Conservation (phyloP, 2,888 invertebrate genomes). For the Dendrolimus pini region DNA sequence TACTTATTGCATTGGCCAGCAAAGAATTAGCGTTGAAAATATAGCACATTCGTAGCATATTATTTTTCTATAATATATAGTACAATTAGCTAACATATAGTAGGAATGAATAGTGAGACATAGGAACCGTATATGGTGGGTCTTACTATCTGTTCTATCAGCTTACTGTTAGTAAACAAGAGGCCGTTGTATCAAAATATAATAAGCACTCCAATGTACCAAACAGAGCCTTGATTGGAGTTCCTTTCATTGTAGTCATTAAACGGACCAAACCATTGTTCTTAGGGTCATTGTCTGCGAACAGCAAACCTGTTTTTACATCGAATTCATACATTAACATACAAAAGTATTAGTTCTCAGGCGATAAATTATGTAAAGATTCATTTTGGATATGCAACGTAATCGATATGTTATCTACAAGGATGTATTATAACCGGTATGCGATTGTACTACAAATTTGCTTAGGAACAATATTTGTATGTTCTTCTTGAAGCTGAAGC, state of each 20-base stretch:
- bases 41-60: too few species aligned
- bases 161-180: too few species aligned
- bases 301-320: slow-evolving; percentile 6
- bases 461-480: too few species aligned
- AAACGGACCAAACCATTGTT: slow-evolving; percentile 34
- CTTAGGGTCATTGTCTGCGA: slow-evolving; percentile 48
- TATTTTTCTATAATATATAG: too few species aligned
- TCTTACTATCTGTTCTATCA: too few species aligned
- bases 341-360: slow-evolving; percentile 7
- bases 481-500: too few species aligned
- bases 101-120: too few species aligned
- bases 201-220: neutral
- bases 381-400: neutral
- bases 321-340: slow-evolving; percentile 7
- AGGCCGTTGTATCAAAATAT: neutral
- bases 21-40: too few species aligned
- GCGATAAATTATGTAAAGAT: neutral
- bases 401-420: neutral
- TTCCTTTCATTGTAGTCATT: slow-evolving; percentile 50
- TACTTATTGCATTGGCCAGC: too few species aligned
- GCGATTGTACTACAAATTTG: neutral
- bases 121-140: too few species aligned
- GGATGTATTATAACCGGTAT: neutral
- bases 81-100: too few species aligned
- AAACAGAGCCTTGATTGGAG: slow-evolving; percentile 5